Conservation (phyloP, 2,113 vertebrate species). For the Pachyramphus minor region DNA sequence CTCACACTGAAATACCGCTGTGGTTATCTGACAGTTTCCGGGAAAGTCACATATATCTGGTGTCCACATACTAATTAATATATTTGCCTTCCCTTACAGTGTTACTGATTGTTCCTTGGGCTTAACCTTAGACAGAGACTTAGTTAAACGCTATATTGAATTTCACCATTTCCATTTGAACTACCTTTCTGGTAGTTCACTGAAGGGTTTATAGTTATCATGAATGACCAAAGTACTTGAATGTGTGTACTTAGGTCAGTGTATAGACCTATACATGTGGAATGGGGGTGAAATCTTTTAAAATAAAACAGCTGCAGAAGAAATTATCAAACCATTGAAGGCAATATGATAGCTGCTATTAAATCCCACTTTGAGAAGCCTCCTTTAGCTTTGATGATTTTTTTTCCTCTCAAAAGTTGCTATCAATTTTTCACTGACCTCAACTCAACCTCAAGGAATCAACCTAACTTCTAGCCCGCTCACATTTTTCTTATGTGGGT, state of each 20-base stretch:
- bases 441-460: slow-evolving; percentile 66
- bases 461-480: slow-evolving; percentile 35
- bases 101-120: slow-evolving; percentile 27
- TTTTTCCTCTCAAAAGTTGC: slow-evolving; percentile 73
- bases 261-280: slow-evolving; percentile 21
- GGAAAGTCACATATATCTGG: neutral
- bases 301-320: slow-evolving; percentile 76
- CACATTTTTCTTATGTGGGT: neutral
- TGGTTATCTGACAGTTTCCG: neutral
- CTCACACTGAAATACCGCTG: neutral
- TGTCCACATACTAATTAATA: slow-evolving; percentile 25
- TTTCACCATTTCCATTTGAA: slow-evolving; percentile 65
- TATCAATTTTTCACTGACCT: slow-evolving; percentile 73
- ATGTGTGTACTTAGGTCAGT: slow-evolving; percentile 44
- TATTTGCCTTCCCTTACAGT: neutral
- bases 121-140: slow-evolving; percentile 59
- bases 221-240: slow-evolving; percentile 61
- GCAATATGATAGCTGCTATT: slow-evolving; percentile 77
- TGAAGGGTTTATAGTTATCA: slow-evolving; percentile 63
- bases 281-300: slow-evolving; percentile 64
- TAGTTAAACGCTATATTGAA: slow-evolving; percentile 60
- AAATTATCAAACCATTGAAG: slow-evolving; percentile 66
- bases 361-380: slow-evolving; percentile 74
- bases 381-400: slow-evolving; percentile 76
- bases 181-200: slow-evolving; percentile 52